Conservation (phyloP, 2,113 vertebrate genomes). For the Excalfactoria chinensis region DNA sequence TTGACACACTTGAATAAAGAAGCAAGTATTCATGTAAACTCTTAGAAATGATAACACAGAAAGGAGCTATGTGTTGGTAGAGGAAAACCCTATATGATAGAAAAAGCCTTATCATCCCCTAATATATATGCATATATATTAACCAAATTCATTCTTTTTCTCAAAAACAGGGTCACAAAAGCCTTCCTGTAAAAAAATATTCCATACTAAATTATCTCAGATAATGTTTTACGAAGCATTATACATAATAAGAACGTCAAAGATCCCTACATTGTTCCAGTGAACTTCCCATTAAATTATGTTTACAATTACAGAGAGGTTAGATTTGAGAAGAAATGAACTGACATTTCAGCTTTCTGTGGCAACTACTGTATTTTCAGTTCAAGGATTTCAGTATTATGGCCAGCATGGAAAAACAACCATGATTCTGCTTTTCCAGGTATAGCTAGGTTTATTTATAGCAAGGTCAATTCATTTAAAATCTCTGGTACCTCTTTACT, state of each 20-base stretch:
- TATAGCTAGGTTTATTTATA: slow-evolving; percentile 25
- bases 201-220: slow-evolving; percentile 10
- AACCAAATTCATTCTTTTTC: not conserved
- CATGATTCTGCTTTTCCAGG: slow-evolving; percentile 23
- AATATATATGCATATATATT: too few relatives aligned
- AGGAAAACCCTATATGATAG: not conserved
- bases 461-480: slow-evolving; percentile 34
- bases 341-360: slow-evolving; percentile 29
- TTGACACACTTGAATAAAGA: not conserved
- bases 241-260: slow-evolving; percentile 24
- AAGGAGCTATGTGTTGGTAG: not conserved
- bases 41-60: not conserved
- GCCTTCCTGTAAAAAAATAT: not conserved
- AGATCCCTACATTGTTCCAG: slow-evolving; percentile 33
- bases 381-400: slow-evolving; percentile 23
- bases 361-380: slow-evolving; percentile 11
- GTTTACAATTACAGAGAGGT: slow-evolving; percentile 42
- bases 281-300: slow-evolving; percentile 38
- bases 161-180: not conserved
- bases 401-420: slow-evolving; percentile 5
- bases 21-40: not conserved
- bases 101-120: not conserved
- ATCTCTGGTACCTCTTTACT: slow-evolving; percentile 1
- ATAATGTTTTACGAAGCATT: slow-evolving; percentile 17
- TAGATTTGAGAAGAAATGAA: slow-evolving; percentile 39